phyloP scores from a whole-genome alignment of 1,140 invertebrate species.

The Magallana gigas region DNA sequence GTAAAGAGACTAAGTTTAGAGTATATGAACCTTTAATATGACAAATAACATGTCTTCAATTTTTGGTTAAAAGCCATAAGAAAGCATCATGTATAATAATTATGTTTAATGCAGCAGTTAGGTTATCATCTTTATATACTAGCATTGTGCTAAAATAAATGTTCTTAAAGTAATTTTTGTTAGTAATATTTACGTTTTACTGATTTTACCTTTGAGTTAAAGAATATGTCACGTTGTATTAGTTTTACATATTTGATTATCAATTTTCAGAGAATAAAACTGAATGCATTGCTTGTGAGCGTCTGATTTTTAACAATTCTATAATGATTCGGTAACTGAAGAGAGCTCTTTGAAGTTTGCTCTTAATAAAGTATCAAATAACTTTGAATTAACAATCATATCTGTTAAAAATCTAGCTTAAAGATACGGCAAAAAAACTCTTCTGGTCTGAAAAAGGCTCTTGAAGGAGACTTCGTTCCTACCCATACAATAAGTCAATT shows the following conservation, averaged over 20 bases:
- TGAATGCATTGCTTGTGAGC: not conserved
- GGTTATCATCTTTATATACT: too few relatives aligned
- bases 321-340: not conserved
- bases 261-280: too few relatives aligned
- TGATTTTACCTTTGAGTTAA: too few relatives aligned
- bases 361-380: constrained; percentile 10
- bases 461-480: constrained; percentile 24
- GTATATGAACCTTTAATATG: too few relatives aligned
- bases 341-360: constrained; percentile 5
- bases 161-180: too few relatives aligned
- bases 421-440: not conserved
- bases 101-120: too few relatives aligned
- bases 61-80: too few relatives aligned
- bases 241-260: not conserved
- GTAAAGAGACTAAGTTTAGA: too few relatives aligned
- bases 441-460: not conserved
- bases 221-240: not conserved
- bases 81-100: too few relatives aligned
- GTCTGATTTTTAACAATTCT: not conserved
- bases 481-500: constrained; percentile 22
- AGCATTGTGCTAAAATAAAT: too few relatives aligned
- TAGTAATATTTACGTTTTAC: too few relatives aligned
- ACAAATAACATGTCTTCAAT: too few relatives aligned
- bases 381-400: constrained; percentile 19
- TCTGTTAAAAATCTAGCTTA: constrained; percentile 23